Evolutionary conservation across 2,113 vertebrate species (phyloP).

Genomic region (Amphiprion percula): DNA sequence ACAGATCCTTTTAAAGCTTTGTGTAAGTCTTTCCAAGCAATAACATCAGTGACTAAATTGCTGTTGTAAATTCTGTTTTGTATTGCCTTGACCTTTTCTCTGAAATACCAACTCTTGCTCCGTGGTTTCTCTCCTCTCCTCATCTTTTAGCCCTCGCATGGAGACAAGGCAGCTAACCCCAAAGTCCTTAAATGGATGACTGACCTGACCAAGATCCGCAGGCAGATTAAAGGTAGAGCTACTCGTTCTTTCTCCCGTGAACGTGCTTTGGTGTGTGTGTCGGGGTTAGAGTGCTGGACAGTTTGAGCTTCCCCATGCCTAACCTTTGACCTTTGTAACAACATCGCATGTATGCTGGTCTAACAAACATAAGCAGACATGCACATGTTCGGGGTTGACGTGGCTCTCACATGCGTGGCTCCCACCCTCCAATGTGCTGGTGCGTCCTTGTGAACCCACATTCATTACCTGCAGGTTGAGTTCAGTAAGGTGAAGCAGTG

Average conservation of each 20-base stretch:
- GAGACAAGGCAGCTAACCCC: conserved; percentile 96
- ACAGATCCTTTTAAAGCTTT: not conserved
- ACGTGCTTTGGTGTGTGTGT: conserved; percentile 26
- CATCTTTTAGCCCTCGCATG: conserved; percentile 90
- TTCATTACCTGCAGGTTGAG: conserved; percentile 45
- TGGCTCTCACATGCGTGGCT: conserved; percentile 67
- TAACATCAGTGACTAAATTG: not conserved
- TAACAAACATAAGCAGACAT: conserved; percentile 46
- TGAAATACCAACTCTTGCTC: not conserved
- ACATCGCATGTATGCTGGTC: conserved; percentile 71
- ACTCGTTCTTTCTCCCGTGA: not conserved
- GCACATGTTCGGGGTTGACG: conserved; percentile 46
- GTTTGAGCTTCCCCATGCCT: conserved; percentile 53
- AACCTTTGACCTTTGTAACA: conserved; percentile 52
- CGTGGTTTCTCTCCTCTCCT: conserved; percentile 49
- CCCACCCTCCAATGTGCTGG: conserved; percentile 75
- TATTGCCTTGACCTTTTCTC: not conserved
- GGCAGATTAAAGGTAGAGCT: conserved; percentile 96
- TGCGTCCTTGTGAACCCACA: conserved; percentile 79
- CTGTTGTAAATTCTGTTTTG: not conserved
- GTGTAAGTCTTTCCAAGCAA: not conserved
- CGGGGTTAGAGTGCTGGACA: conserved; percentile 55
- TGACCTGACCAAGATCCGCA: conserved; percentile 95
- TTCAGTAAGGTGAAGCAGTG: conserved; percentile 57
- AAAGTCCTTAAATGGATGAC: conserved; percentile 99